Evolutionary conservation across 2,113 vertebrate genomes (phyloP).

Genomic region (Corvus moneduloides): DNA sequence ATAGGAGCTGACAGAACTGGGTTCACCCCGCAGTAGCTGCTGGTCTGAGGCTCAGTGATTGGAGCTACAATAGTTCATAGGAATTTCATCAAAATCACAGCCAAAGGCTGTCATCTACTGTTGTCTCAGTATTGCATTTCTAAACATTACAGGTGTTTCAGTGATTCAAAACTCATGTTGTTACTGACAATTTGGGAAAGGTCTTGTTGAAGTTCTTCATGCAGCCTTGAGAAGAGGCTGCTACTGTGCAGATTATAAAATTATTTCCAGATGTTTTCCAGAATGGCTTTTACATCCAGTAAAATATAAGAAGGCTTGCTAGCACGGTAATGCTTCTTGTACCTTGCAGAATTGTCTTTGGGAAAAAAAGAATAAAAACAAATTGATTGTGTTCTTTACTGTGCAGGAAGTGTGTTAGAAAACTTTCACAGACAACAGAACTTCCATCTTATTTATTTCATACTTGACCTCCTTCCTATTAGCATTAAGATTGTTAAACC

Average conservation of each 20-base stretch:
- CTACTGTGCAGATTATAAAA: not conserved
- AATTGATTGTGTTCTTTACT: not conserved
- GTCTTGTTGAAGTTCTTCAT: not conserved
- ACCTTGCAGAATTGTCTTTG: not conserved
- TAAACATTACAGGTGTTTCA: not conserved
- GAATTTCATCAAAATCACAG: not conserved
- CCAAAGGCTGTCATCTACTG: not conserved
- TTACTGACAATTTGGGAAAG: not conserved
- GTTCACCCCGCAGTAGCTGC: not conserved
- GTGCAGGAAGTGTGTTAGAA: not conserved
- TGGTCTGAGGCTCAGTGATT: not conserved
- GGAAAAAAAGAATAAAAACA: not conserved
- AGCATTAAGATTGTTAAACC: not conserved
- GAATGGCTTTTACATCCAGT: not conserved
- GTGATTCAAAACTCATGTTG: not conserved
- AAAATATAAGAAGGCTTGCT: not conserved
- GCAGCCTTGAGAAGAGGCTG: not conserved
- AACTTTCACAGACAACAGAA: not conserved
- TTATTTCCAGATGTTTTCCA: not conserved
- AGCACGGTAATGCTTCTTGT: not conserved
- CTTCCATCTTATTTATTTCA: not conserved
- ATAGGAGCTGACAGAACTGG: not conserved
- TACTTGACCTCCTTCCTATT: not conserved
- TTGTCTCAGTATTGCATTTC: not conserved
- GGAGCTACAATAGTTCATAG: not conserved